phyloP scores from a whole-genome alignment of 1,140 invertebrate genomes.

The Hormaphis cornu region DNA sequence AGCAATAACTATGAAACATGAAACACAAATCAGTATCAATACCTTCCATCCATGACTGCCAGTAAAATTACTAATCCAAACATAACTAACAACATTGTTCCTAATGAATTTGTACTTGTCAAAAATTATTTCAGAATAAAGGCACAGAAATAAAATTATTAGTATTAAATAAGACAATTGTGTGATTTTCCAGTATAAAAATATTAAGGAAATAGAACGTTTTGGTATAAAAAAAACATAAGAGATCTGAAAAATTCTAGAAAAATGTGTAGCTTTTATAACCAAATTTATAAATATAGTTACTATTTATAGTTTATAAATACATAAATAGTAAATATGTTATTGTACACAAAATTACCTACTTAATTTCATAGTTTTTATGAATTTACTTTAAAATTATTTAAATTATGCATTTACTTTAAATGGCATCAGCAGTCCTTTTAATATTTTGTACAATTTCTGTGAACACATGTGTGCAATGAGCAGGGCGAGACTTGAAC shows the following conservation, averaged over 20 bases:
- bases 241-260: constrained; percentile 30
- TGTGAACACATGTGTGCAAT: constrained; percentile 22
- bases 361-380: not conserved
- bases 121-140: not conserved
- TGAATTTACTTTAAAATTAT: too few relatives aligned
- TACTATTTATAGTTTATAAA: too few relatives aligned
- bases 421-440: constrained; percentile 24
- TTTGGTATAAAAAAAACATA: constrained; percentile 1
- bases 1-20: too few relatives aligned
- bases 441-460: constrained; percentile 26
- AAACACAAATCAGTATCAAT: not conserved
- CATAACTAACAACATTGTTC: not conserved
- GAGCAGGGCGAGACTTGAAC: too few relatives aligned
- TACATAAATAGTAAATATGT: too few relatives aligned
- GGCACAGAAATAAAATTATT: not conserved
- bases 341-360: constrained; percentile 19
- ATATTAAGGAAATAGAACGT: constrained; percentile 18
- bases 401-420: constrained; percentile 1
- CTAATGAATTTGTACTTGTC: constrained; percentile 11
- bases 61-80: not conserved
- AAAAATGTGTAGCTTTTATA: not conserved
- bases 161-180: constrained; percentile 1
- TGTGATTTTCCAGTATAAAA: constrained; percentile 28
- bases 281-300: not conserved
- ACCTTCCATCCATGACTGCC: not conserved